Conservation (phyloP, 2,797 vertebrate species). For the Melopsittacus undulatus region DNA sequence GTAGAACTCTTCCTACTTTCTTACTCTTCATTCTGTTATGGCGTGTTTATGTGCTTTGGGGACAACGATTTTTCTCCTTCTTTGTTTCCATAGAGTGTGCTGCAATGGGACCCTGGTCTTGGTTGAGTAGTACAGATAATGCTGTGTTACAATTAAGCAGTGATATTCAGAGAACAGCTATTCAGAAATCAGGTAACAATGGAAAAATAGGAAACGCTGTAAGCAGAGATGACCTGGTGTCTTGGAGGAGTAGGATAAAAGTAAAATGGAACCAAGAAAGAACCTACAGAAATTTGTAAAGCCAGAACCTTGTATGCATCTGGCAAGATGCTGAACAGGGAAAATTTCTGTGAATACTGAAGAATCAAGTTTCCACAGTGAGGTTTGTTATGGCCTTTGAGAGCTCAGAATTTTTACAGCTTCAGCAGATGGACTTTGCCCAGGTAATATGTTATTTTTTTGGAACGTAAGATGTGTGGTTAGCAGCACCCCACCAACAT, state of each 20-base stretch:
- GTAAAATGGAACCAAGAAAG: conserved; percentile 18
- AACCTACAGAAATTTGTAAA: conserved; percentile 7
- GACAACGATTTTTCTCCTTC: background rate
- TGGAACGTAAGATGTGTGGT: conserved; percentile 60
- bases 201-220: background rate
- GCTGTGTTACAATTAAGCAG: background rate
- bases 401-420: conserved; percentile 62
- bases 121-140: background rate
- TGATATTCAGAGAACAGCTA: background rate
- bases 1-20: background rate
- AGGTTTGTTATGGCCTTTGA: conserved; percentile 61
- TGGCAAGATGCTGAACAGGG: conserved; percentile 49
- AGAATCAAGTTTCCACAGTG: conserved; percentile 64
- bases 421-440: conserved; percentile 69
- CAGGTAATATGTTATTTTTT: conserved; percentile 69
- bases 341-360: conserved; percentile 50
- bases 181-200: background rate
- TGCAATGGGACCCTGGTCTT: background rate
- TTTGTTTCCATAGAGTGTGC: background rate
- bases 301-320: conserved; percentile 28
- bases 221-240: background rate
- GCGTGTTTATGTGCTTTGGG: background rate
- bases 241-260: background rate
- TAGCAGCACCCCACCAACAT: conserved; percentile 64
- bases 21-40: background rate